Percentiles rank a stretch among this genome's conserved stretches.
Evolutionary conservation across 1,140 invertebrate genomes (phyloP).

Genomic region (Ruditapes philippinarum): DNA sequence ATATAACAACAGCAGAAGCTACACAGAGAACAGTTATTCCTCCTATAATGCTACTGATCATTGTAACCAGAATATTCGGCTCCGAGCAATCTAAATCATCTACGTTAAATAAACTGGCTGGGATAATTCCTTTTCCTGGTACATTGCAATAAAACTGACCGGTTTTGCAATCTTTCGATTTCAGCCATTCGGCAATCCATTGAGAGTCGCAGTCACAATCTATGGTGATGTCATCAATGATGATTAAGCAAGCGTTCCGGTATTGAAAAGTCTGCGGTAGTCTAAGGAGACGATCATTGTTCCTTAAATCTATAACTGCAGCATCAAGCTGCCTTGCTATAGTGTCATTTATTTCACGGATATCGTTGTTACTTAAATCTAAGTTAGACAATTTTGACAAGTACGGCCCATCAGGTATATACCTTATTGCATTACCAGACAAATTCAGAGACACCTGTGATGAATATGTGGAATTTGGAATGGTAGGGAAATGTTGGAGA

Average conservation of each 20-base stretch:
- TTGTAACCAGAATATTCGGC: neutral
- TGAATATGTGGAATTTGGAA: slow-evolving; percentile 25
- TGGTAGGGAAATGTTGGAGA: neutral
- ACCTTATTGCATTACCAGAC: slow-evolving; percentile 17
- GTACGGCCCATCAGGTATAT: neutral
- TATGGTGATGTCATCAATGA: neutral
- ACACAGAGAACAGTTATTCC: neutral
- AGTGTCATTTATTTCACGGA: neutral
- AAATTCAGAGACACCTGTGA: neutral
- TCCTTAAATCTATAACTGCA: neutral
- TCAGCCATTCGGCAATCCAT: slow-evolving; percentile 42
- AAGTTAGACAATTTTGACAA: neutral
- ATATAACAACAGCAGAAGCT: neutral
- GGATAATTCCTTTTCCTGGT: neutral
- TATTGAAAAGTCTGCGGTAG: slow-evolving; percentile 33
- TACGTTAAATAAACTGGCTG: neutral
- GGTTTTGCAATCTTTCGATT: neutral
- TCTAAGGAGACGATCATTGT: slow-evolving; percentile 9
- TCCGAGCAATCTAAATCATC: neutral
- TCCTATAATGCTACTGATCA: neutral
- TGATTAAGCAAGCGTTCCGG: slow-evolving; percentile 13
- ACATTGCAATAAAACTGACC: slow-evolving; percentile 24
- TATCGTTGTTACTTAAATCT: slow-evolving; percentile 16
- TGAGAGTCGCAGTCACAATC: slow-evolving; percentile 6
- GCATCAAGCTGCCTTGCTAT: neutral